Percentiles rank a stretch among this genome's conserved stretches.
These are phyloP conservation scores for Patiria pectinifera DNA, from an alignment of 53 echinoderm and acorn worm genomes.

Conservation along the genomic window DNA sequence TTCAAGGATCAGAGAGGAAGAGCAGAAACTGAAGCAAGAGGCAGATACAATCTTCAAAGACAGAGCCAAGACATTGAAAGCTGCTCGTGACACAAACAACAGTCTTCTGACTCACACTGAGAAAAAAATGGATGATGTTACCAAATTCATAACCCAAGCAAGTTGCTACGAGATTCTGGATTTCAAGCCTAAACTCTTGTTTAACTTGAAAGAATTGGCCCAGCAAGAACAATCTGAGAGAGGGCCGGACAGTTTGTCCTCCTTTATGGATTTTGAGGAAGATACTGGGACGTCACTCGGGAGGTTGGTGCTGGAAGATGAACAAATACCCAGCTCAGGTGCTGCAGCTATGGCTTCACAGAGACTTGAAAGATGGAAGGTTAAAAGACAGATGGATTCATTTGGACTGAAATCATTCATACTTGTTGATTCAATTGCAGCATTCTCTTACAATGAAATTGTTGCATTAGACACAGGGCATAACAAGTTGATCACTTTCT, in stretches of 20 bases:
- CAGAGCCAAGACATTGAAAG: too few species aligned
- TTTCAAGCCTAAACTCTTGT: background rate
- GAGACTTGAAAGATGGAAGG: background rate
- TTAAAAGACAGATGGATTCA: background rate
- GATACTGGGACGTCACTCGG: too few species aligned
- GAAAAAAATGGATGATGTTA: background rate
- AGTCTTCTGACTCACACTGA: background rate
- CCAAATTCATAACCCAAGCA: slow-evolving; percentile 5
- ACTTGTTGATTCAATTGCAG: slow-evolving; percentile 8
- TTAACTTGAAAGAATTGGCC: background rate
- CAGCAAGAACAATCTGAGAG: too few species aligned
- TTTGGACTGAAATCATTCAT: background rate
- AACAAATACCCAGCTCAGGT: too few species aligned
- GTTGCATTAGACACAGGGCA: background rate
- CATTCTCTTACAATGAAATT: too few species aligned
- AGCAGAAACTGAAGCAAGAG: too few species aligned
- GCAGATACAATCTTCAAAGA: too few species aligned
- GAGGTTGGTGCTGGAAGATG: too few species aligned
- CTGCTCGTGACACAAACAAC: background rate
- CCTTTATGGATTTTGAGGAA: too few species aligned
- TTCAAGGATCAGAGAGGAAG: too few species aligned
- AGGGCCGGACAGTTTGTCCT: too few species aligned
- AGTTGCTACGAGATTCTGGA: too few species aligned
- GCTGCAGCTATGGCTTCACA: background rate
- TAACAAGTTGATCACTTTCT: background rate